These are phyloP conservation scores for Andricus curvator DNA, from an alignment of 2,888 invertebrate species.

Conservation along the genomic window DNA sequence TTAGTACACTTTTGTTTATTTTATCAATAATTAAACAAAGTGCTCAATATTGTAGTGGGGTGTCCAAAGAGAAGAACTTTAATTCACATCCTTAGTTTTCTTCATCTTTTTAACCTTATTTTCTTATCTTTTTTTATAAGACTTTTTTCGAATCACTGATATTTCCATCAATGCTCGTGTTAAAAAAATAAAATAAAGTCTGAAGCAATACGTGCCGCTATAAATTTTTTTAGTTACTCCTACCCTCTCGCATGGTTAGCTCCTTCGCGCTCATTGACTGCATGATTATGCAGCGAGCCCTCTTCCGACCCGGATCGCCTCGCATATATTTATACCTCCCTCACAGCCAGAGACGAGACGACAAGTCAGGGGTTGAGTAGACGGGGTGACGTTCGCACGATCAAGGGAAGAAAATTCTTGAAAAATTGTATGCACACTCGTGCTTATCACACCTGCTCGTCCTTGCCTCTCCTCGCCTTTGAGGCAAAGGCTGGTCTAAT, in stretches of 20 bases:
- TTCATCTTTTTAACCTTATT: background rate
- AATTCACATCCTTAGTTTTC: background rate
- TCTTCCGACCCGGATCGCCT: constrained; percentile 57
- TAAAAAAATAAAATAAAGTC: constrained; percentile 14
- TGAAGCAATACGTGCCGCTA: constrained; percentile 54
- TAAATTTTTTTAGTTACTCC: constrained; percentile 64
- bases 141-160: constrained; percentile 16
- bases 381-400: background rate
- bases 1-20: too few species aligned
- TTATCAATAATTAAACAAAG: too few species aligned
- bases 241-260: constrained; percentile 70
- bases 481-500: background rate
- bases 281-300: constrained; percentile 70
- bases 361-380: constrained; percentile 41
- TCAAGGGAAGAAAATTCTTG: background rate
- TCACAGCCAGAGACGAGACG: constrained; percentile 39
- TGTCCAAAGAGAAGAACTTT: too few species aligned
- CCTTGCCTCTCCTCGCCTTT: background rate
- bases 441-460: constrained; percentile 9
- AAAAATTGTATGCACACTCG: constrained; percentile 7
- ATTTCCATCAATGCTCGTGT: constrained; percentile 4
- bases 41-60: too few species aligned
- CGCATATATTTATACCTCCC: constrained; percentile 64
- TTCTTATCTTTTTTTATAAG: background rate
- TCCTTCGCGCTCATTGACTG: constrained; percentile 72